Percentiles rank a stretch among this genome's conserved stretches.
Conservation (phyloP, 2,113 vertebrate genomes). For the Cyprinus carpio region DNA sequence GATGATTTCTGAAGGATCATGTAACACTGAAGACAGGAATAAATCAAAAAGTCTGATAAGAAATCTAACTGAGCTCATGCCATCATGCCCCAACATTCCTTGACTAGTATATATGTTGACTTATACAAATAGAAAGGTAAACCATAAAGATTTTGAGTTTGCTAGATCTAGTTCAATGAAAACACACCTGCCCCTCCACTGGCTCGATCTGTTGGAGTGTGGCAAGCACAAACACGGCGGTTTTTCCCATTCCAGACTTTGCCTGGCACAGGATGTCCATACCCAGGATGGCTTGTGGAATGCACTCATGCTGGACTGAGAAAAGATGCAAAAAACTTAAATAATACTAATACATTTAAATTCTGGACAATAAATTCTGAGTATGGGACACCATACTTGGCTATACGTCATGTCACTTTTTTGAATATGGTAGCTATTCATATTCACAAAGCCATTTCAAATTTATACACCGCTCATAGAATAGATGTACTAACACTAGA, state of each 20-base stretch:
- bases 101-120: too few relatives aligned
- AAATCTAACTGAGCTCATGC: background rate
- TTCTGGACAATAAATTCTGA: background rate
- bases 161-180: background rate
- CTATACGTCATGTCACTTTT: too few relatives aligned
- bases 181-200: constrained; percentile 82
- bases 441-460: background rate
- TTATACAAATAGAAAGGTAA: background rate
- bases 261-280: constrained; percentile 90
- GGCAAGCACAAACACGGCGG: constrained; percentile 84
- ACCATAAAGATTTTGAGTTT: background rate
- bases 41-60: too few relatives aligned
- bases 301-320: constrained; percentile 88
- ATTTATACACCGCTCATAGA: background rate
- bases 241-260: constrained; percentile 91
- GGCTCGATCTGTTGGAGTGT: constrained; percentile 88
- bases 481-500: background rate
- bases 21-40: too few relatives aligned
- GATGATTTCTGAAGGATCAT: too few relatives aligned
- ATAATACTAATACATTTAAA: too few relatives aligned
- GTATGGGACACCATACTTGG: too few relatives aligned
- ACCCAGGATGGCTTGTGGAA: constrained; percentile 87
- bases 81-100: too few relatives aligned
- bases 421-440: background rate
- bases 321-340: background rate